phyloP scores from a whole-genome alignment of 1,140 invertebrate species.

The Lasioglossum baleicum region DNA sequence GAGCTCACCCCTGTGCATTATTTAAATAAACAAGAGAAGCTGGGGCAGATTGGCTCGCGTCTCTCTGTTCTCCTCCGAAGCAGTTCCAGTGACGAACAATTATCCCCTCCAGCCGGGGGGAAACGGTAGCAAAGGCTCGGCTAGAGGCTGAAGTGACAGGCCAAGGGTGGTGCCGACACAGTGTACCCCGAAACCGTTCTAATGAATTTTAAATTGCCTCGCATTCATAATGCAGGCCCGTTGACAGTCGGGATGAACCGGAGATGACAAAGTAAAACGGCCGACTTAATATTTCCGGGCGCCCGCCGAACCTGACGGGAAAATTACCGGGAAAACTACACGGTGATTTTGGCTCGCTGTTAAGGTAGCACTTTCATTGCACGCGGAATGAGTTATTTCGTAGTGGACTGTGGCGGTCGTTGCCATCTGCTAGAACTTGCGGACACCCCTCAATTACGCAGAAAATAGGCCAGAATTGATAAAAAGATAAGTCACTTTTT shows the following conservation, averaged over 20 bases:
- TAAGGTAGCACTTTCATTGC: no score
- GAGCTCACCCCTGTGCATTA: constrained; percentile 69
- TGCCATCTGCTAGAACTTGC: no score
- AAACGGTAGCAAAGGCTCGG: constrained; percentile 22
- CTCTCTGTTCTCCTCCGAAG: constrained; percentile 39
- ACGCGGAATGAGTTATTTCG: no score
- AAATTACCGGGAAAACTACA: background rate
- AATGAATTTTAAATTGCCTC: constrained; percentile 80
- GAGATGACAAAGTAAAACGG: constrained; percentile 77
- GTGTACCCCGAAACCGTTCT: constrained; percentile 60
- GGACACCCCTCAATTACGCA: no score
- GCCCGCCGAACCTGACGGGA: background rate
- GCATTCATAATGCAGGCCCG: constrained; percentile 75
- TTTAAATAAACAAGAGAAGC: constrained; percentile 79
- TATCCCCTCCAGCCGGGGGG: constrained; percentile 67
- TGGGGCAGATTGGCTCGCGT: constrained; percentile 71
- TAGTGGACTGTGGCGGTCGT: no score
- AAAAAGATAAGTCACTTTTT: no score
- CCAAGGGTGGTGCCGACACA: constrained; percentile 33
- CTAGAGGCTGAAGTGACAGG: constrained; percentile 64
- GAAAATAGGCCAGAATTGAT: no score
- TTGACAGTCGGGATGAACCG: constrained; percentile 72
- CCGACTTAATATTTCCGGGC: constrained; percentile 69
- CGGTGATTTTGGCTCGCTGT: no score
- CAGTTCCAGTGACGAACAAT: constrained; percentile 77